Evolutionary conservation across 1,140 invertebrate genomes (phyloP), one percentile per base, ranked within the genome.

Genomic region (Araneus ventricosus): DNA sequence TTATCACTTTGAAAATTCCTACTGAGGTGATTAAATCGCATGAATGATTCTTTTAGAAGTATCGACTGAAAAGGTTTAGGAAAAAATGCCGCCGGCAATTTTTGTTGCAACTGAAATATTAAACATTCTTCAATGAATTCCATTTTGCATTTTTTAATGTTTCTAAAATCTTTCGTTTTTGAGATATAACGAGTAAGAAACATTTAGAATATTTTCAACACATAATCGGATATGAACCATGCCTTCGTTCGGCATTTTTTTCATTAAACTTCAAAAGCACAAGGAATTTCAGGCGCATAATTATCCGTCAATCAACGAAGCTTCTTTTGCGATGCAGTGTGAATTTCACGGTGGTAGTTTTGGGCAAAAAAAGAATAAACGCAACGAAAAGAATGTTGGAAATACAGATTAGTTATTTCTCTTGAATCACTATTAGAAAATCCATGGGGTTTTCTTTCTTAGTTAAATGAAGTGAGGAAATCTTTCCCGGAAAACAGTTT

Each of bases 151-250:
- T 14, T 82, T 82, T 41, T 82, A 80, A 80, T 80, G 7, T 39
- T 75, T 22, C 6, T 14, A 14, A 79, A 20, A 34, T 79, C 27
- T 79, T 20, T 6, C 20, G n/a, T 80, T 24, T 37, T 22, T 37
- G 37, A 82, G 45, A 82, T 45, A 41, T 82, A 82, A 82, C 20
- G n/a, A 52, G 39, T 24, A 45, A 24, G 39, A 45, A 82, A 82
- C 8, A 34, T 79, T 34, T 34, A 17, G 24, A 24, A 45, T n/a
- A 22, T 45, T 30, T 52, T 27, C 6, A 27, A 82, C 17, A 30
- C 70, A 41, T 82, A 82, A 82, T 82, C 80, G 37, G 80, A 82
- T 82, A 82, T 52, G 4, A 80, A 39, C 75, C 63, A 10, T 67
- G 63, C 39, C 39, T 41, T 3, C 7, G 0, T 0, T 7, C 7